These are phyloP conservation scores for Oreohelix idahoensis DNA, from an alignment of 1,140 invertebrate species.

Conservation along the genomic window DNA sequence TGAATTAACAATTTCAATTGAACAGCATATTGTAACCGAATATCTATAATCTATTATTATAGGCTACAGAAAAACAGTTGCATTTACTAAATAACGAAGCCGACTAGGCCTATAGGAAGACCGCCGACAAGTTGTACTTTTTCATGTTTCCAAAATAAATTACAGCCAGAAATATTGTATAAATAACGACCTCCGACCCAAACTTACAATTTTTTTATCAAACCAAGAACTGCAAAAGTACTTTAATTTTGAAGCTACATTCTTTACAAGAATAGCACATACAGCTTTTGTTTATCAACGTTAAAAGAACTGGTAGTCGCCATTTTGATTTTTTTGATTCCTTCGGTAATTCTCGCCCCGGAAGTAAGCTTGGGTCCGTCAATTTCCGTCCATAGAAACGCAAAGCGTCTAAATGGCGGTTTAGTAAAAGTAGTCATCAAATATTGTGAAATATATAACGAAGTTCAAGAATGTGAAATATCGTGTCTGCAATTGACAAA, in stretches of 20 bases:
- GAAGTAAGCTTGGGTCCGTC: slow-evolving; percentile 38
- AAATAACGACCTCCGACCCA: not conserved
- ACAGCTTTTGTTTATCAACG: slow-evolving; percentile 43
- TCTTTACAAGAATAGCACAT: not conserved
- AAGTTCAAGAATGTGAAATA: no score
- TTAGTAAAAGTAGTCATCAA: no score
- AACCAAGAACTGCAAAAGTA: not conserved
- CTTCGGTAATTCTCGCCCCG: slow-evolving; percentile 28
- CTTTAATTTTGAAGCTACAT: not conserved
- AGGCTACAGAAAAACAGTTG: no score
- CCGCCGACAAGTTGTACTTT: no score
- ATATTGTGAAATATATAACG: no score
- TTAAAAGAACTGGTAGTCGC: slow-evolving; percentile 43
- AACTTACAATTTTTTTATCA: not conserved
- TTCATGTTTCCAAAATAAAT: no score
- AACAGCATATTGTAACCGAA: no score
- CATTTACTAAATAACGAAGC: no score
- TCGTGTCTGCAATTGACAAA: no score
- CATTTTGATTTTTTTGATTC: slow-evolving; percentile 38
- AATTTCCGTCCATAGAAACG: slow-evolving; percentile 60
- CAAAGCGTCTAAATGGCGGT: slow-evolving; percentile 67
- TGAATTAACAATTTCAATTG: no score
- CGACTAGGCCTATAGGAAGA: no score
- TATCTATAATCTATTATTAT: no score
- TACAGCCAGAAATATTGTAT: not conserved